Evolutionary conservation across 1,140 invertebrate species (phyloP), one percentile per base, ranked within the genome.

Genomic region (Matsumurasca onukii): DNA sequence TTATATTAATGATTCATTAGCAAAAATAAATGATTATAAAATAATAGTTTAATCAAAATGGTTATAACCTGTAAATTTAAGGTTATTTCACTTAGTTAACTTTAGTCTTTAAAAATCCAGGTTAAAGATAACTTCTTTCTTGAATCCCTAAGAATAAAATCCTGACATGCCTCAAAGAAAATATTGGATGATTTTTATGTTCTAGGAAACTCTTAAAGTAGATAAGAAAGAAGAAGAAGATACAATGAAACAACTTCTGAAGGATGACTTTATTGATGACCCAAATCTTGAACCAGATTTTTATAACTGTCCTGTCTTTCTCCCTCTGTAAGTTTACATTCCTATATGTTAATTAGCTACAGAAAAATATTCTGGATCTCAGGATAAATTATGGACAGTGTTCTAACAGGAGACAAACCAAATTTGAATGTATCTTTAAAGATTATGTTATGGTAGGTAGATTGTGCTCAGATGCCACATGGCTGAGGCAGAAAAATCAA

Each of bases 211-310:
- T 51, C 29, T 69, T 24, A 72, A 74, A 69, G 63, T 73, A 15
- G 68, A 73, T 52, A 74, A 74, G 62, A 67, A 74, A 64, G 73
- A 75, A 57, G 74, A 75, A 63, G 74, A 73, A n/a, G 64, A 59
- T 45, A 70, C 70, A 20, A 69, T 74, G 64, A 74, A 73, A 62
- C 69, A 72, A 49, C 67, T 75, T 3, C 65, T 74, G 2, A 51
- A 69, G 59, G 74, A 75, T 69, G 73, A 75, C 67, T 74, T 75
- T 64, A 34, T 74, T 22, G 74, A 75, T 61, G 73, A 74, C 51
- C 69, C 72, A 30, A 30, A 31, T 13, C 24, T 69, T 22, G 68
- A 71, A 45, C 70, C 74, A 0, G 74, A 75, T 63, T 39, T 68
- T 29, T 63, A 67, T 24, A 52, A 73, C 27, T 72, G 66, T 12